Base-by-base conservation (phyloP, 92 coral and sea anemone genomes). In the Scolanthus callimorphus region DNA sequence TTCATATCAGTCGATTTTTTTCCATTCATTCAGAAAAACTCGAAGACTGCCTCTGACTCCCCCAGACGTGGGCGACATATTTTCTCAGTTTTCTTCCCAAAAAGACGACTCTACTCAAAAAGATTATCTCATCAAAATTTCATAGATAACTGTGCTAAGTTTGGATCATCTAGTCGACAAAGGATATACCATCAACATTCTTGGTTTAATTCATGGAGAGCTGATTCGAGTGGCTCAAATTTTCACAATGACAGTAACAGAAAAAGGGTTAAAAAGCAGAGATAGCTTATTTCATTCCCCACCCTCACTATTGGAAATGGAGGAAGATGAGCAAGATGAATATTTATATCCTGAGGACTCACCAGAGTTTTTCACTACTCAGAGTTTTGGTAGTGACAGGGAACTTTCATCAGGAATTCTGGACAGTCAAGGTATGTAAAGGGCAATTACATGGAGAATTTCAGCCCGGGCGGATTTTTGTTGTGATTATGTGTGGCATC, bases 111-210 rank as follows among this genome's bases (percentile, higher is more conserved):
- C 80, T 2, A 73, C 87, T 2, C 79, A 68, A 31, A n/a, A n/a
- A n/a, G n/a, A n/a, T n/a, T 67, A 67, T 83, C 78, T 17, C 77
- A 90, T 3, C 90, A 87, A 62, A 77, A 78, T 49, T 87, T 87
- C 51, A 64, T 63, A 17, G 47, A 64, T 38, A 87, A 87, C 59
- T 63, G 74, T 39, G 74, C 26, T 1, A 49, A 22, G 2, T 70
- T 57, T 60, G 77, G 59, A 12, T 31, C 51, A 31, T 39, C 44
- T 86, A 31, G 89, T 76, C 31, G 73, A 71, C 54, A 17, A 6
- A 13, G 19, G 53, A 4, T 21, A 17, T 4, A 4, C 20, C 24
- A 13, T 9, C 11, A 48, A 4, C 17, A 8, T 8, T 21, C 10
- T 4, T 8, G 4, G 11, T 4, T 10, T 13, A 4, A 10, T 8